phyloP scores from a whole-genome alignment of 1,140 invertebrate species.

The Euwallacea fornicatus region DNA sequence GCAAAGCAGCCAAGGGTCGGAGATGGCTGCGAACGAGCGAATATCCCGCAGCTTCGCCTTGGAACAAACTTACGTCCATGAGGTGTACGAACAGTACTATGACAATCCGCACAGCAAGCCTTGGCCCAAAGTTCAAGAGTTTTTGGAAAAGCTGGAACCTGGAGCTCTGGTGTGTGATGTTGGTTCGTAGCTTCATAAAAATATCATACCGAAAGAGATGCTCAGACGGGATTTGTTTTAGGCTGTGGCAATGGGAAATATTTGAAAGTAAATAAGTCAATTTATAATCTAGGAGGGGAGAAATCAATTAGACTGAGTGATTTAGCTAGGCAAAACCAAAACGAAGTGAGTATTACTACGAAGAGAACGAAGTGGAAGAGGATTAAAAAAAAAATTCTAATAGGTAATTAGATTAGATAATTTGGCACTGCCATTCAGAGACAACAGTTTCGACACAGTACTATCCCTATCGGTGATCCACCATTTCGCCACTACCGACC shows the following conservation, averaged over 20 bases:
- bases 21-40: slow-evolving; percentile 58
- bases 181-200: slow-evolving; percentile 60
- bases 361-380: background rate
- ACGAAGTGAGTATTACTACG: slow-evolving; percentile 66
- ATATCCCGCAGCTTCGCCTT: slow-evolving; percentile 78
- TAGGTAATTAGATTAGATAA: slow-evolving; percentile 89
- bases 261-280: slow-evolving; percentile 79
- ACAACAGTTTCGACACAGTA: slow-evolving; percentile 92
- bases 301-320: slow-evolving; percentile 78
- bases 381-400: background rate
- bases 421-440: slow-evolving; percentile 84
- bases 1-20: slow-evolving; percentile 25
- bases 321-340: slow-evolving; percentile 74
- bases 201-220: background rate
- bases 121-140: slow-evolving; percentile 84
- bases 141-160: slow-evolving; percentile 83
- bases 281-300: slow-evolving; percentile 87
- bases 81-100: slow-evolving; percentile 89
- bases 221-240: slow-evolving; percentile 50
- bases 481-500: slow-evolving; percentile 89
- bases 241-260: slow-evolving; percentile 95
- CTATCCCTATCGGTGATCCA: slow-evolving; percentile 94
- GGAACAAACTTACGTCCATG: slow-evolving; percentile 92
- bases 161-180: slow-evolving; percentile 91
- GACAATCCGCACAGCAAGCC: slow-evolving; percentile 69